Conservation (phyloP, 2,797 vertebrate species). For the Hybognathus amarus region DNA sequence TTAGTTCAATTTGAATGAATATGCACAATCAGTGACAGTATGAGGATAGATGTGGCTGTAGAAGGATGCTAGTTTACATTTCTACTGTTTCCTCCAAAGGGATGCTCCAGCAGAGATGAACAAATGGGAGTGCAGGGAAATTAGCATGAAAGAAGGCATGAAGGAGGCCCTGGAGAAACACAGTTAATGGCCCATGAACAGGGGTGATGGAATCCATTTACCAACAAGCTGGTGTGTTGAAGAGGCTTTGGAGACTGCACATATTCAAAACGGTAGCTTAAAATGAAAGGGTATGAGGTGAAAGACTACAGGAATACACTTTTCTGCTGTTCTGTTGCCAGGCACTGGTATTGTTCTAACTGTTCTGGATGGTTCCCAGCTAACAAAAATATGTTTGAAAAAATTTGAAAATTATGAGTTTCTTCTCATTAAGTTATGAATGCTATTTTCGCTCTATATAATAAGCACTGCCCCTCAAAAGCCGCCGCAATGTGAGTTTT, state of each 20-base stretch:
- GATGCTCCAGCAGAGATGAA: constrained; percentile 31
- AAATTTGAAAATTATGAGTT: neutral
- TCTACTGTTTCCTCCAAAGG: constrained; percentile 13
- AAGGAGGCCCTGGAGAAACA: constrained; percentile 30
- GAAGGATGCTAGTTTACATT: neutral
- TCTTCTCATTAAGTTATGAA: neutral
- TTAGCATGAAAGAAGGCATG: constrained; percentile 37
- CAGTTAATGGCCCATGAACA: constrained; percentile 55
- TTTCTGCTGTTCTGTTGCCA: neutral
- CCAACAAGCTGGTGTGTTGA: constrained; percentile 37
- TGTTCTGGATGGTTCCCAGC: neutral
- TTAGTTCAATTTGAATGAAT: neutral
- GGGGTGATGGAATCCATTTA: constrained; percentile 60
- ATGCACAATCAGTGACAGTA: neutral
- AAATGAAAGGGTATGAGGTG: constrained; percentile 7
- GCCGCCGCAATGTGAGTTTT: too few species aligned
- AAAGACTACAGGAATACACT: constrained; percentile 19
- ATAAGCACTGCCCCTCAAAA: too few species aligned
- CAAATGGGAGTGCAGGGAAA: constrained; percentile 41
- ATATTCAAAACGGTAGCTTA: constrained; percentile 42
- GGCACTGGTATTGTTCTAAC: too few species aligned
- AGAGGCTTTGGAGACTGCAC: constrained; percentile 39
- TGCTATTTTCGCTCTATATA: too few species aligned
- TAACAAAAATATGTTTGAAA: neutral
- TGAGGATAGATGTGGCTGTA: neutral